Conservation (phyloP, 2,888 invertebrate genomes). For the Plebejus argus region DNA sequence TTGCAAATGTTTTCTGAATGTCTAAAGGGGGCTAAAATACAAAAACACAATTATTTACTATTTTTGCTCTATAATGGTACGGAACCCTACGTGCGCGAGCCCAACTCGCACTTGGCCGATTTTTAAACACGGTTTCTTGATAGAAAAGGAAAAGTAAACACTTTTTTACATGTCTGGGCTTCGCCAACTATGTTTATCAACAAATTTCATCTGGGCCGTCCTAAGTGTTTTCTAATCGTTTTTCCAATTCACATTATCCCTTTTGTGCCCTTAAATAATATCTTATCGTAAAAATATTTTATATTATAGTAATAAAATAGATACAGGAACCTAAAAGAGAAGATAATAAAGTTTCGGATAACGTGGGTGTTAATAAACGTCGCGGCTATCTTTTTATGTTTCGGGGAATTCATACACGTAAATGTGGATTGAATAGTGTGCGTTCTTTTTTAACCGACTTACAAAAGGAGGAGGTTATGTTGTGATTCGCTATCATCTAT, state of each 20-base stretch:
- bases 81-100: too few species aligned
- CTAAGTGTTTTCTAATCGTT: conserved; percentile 30
- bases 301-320: conserved; percentile 14
- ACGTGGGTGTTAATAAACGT: conserved; percentile 3
- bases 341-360: conserved; percentile 6
- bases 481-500: too few species aligned
- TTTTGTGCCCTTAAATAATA: conserved; percentile 18
- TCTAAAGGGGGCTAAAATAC: too few species aligned
- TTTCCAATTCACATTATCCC: conserved; percentile 21
- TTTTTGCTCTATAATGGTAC: too few species aligned
- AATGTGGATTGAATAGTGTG: background rate
- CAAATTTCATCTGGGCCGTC: background rate
- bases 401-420: background rate
- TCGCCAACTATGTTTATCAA: conserved; percentile 24
- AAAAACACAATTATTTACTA: too few species aligned
- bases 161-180: background rate
- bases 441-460: too few species aligned
- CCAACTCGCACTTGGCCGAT: too few species aligned
- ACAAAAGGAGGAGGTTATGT: background rate
- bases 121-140: too few species aligned
- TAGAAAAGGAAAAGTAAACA: background rate
- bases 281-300: conserved; percentile 6
- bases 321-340: conserved; percentile 20
- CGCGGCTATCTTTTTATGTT: background rate
- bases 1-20: too few species aligned